These are phyloP conservation scores for Gasterosteus nipponicus DNA, from an alignment of 2,113 vertebrate species.

Conservation along the genomic window DNA sequence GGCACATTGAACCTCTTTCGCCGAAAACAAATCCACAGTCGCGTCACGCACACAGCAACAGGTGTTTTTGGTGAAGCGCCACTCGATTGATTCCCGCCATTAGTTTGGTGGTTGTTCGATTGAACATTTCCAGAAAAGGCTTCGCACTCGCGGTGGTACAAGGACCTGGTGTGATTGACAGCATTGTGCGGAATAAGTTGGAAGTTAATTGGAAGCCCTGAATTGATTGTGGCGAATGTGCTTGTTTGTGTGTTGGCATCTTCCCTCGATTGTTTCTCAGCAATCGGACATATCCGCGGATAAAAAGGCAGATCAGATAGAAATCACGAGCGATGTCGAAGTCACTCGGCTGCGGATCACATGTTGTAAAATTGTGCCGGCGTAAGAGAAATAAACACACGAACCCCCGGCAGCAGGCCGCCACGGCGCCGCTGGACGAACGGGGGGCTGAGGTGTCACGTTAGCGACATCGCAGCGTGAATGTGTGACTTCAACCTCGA, in stretches of 20 bases:
- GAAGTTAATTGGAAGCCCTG: background rate
- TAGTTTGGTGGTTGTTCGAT: background rate
- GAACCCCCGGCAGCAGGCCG: too few species aligned
- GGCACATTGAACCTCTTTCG: too few species aligned
- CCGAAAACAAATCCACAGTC: too few species aligned
- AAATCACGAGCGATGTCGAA: background rate
- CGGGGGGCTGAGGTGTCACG: background rate
- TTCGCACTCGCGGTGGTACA: too few species aligned
- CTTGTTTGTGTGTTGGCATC: background rate
- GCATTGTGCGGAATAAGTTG: background rate
- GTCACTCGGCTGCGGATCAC: background rate
- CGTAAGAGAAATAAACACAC: conserved; percentile 4
- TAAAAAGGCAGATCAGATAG: background rate
- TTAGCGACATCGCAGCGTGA: background rate
- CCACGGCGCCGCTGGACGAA: too few species aligned
- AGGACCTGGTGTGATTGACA: background rate
- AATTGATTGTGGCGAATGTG: background rate
- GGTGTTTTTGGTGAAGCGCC: background rate
- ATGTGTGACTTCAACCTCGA: background rate
- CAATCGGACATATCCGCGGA: too few species aligned
- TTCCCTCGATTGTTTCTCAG: background rate
- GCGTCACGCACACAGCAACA: background rate
- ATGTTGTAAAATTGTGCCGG: conserved; percentile 5
- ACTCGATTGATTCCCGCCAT: background rate
- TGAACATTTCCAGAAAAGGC: background rate